These are phyloP conservation scores for Harmothoe impar DNA, from an alignment of 2,888 invertebrate genomes.

Conservation along the genomic window DNA sequence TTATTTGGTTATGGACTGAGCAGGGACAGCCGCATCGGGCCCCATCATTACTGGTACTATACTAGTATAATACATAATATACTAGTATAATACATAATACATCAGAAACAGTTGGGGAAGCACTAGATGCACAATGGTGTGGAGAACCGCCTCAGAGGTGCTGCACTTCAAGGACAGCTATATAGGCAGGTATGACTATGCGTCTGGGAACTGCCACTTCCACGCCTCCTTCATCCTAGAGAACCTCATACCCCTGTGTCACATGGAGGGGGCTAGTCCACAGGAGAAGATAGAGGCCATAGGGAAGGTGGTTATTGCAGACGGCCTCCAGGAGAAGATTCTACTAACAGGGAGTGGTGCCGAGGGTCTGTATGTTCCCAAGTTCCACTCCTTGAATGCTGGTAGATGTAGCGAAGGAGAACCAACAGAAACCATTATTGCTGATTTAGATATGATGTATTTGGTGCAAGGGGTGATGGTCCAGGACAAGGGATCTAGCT, in stretches of 20 bases:
- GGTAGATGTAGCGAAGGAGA: not conserved
- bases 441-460: conserved; percentile 9
- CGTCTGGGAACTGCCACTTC: not conserved
- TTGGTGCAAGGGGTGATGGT: not conserved
- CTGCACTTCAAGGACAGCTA: not conserved
- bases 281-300: not conserved
- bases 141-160: not conserved
- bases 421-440: not conserved
- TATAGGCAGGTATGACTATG: not conserved
- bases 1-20: not conserved
- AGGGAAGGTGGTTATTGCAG: not conserved
- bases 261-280: not conserved
- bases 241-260: not conserved
- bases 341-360: not conserved
- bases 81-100: no score
- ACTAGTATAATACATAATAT: no score
- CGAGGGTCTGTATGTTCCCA: not conserved
- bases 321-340: not conserved
- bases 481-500: not conserved
- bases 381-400: not conserved
- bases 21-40: not conserved
- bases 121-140: not conserved
- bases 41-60: not conserved
- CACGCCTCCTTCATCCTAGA: not conserved
- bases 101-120: no score